These are phyloP conservation scores for Agapostemon virescens DNA, from an alignment of 2,888 invertebrate genomes.

Conservation along the genomic window DNA sequence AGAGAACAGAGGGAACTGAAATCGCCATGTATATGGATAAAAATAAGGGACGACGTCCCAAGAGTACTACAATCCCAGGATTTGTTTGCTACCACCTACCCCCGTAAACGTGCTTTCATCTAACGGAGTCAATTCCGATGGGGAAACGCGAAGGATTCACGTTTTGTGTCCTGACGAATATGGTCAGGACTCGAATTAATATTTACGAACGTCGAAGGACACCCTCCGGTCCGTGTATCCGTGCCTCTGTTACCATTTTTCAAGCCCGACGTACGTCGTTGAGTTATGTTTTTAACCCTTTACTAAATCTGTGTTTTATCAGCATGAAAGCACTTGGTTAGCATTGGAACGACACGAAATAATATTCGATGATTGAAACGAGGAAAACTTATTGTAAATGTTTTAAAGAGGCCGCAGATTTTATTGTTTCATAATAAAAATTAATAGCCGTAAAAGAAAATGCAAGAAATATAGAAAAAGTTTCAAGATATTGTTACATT, in stretches of 20 bases:
- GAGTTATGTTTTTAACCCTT: constrained; percentile 22
- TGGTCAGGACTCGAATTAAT: constrained; percentile 57
- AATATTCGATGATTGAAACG: neutral
- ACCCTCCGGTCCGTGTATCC: neutral
- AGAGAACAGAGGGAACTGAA: constrained; percentile 40
- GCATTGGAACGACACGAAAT: neutral
- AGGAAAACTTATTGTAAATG: neutral
- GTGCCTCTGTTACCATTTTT: constrained; percentile 14
- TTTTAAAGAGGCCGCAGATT: neutral
- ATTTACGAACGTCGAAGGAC: constrained; percentile 57
- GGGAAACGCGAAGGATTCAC: constrained; percentile 47
- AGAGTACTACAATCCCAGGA: constrained; percentile 72
- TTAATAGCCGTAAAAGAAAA: neutral
- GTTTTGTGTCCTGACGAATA: constrained; percentile 49
- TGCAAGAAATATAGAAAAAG: neutral
- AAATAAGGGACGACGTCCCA: constrained; percentile 67
- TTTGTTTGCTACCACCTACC: constrained; percentile 72
- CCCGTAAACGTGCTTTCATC: constrained; percentile 65
- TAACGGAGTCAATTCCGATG: constrained; percentile 66
- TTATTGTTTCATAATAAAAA: neutral
- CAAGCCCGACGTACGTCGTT: neutral
- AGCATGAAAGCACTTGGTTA: neutral
- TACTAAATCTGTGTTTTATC: neutral
- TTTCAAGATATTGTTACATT: neutral
- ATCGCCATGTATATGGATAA: constrained; percentile 51